Evolutionary conservation across 2,113 vertebrate species (phyloP).

Genomic region (Bucco capensis): DNA sequence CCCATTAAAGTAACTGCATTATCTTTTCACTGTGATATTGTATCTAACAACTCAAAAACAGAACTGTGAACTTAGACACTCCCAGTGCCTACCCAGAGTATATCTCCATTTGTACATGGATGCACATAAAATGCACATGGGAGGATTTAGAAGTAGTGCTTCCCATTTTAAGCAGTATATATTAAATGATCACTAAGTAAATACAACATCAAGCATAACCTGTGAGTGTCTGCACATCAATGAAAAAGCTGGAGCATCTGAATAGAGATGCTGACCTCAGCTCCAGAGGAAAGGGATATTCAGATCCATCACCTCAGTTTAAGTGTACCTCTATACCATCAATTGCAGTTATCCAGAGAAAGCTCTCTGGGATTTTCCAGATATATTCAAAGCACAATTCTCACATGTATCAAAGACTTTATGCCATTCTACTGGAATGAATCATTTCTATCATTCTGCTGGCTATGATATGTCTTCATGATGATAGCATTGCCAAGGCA

Average conservation of each 20-base stretch:
- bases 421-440: neutral
- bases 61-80: neutral
- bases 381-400: neutral
- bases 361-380: neutral
- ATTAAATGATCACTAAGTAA: neutral
- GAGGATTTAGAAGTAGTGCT: neutral
- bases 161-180: neutral
- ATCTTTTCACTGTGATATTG: neutral
- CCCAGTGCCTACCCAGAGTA: neutral
- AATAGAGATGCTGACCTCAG: neutral
- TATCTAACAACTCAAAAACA: neutral
- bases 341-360: neutral
- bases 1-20: neutral
- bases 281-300: neutral
- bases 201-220: rapidly evolving
- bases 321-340: rapidly evolving
- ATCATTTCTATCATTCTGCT: no score
- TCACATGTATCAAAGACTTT: neutral
- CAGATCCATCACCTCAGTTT: no score
- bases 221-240: neutral
- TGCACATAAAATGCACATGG: rapidly evolving
- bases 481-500: neutral
- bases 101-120: neutral
- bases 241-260: neutral
- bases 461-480: no score